Conservation (phyloP, 2,113 vertebrate species). For the Thamnophis sirtalis region DNA sequence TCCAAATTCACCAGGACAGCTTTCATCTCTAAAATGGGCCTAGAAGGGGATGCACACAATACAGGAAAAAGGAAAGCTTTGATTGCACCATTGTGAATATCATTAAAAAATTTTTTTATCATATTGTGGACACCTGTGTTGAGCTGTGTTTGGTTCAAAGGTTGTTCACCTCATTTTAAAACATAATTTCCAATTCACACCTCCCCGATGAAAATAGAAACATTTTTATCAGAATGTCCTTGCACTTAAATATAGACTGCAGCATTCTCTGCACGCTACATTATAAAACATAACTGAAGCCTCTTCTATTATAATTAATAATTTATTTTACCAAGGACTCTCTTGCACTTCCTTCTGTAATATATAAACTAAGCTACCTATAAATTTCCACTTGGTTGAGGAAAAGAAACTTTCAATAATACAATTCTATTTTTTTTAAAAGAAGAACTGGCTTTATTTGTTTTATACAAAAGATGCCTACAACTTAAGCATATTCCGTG, state of each 20-base stretch:
- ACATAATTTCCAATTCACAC: background rate
- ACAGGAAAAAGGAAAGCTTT: background rate
- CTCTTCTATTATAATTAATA: background rate
- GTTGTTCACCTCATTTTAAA: background rate
- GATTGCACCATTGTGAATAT: background rate
- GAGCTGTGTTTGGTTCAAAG: background rate
- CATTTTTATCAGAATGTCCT: background rate
- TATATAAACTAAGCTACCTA: background rate
- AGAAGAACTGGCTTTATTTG: background rate
- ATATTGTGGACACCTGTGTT: background rate
- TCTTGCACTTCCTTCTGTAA: background rate
- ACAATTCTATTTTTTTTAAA: background rate
- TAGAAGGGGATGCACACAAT: background rate
- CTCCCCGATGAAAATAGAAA: background rate
- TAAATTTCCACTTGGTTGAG: background rate
- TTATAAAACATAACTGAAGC: background rate
- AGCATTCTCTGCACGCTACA: background rate
- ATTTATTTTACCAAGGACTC: background rate
- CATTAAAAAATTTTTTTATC: background rate
- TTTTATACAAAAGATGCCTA: background rate
- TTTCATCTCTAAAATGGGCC: background rate
- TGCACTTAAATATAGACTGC: background rate
- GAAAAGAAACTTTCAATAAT: background rate
- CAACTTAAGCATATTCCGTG: background rate
- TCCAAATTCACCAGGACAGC: background rate